phyloP scores from a whole-genome alignment of 92 coral and sea anemone genomes.

The Umimayanthus kanabou region DNA sequence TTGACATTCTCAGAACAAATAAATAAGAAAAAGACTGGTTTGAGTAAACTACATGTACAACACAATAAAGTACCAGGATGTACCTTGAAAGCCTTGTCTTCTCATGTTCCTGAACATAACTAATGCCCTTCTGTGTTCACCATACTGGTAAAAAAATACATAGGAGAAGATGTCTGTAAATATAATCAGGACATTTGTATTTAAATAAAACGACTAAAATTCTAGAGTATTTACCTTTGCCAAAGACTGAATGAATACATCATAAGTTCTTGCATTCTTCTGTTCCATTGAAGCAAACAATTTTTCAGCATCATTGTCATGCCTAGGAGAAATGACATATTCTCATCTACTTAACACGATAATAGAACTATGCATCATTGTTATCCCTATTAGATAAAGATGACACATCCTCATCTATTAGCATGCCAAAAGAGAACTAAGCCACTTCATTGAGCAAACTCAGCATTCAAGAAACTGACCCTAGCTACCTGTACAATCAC shows the following conservation, averaged over 20 bases:
- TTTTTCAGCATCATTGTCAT: slow-evolving; percentile 77
- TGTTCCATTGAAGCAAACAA: slow-evolving; percentile 79
- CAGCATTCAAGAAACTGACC: no score
- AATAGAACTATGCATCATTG: background rate
- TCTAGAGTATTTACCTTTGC: slow-evolving; percentile 65
- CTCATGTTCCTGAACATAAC: slow-evolving; percentile 18
- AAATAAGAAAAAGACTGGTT: no score
- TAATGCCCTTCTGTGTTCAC: slow-evolving; percentile 33
- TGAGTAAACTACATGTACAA: no score
- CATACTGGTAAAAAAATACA: slow-evolving; percentile 19
- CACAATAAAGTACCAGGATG: background rate
- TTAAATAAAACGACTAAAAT: no score
- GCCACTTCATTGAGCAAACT: no score
- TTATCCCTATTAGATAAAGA: no score
- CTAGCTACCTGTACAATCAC: no score
- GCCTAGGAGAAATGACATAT: slow-evolving; percentile 44
- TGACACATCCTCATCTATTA: no score
- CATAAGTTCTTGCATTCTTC: slow-evolving; percentile 78
- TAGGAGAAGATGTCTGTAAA: background rate
- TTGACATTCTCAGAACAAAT: no score
- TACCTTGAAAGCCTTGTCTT: slow-evolving; percentile 34
- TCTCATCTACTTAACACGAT: background rate
- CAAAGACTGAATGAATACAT: slow-evolving; percentile 79
- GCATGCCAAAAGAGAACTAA: no score
- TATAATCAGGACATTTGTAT: background rate